A percentile compares a stretch with the other conserved stretches of the same genome.
These are phyloP conservation scores for Epinephelus moara DNA, from an alignment of 2,113 vertebrate genomes.

Conservation along the genomic window DNA sequence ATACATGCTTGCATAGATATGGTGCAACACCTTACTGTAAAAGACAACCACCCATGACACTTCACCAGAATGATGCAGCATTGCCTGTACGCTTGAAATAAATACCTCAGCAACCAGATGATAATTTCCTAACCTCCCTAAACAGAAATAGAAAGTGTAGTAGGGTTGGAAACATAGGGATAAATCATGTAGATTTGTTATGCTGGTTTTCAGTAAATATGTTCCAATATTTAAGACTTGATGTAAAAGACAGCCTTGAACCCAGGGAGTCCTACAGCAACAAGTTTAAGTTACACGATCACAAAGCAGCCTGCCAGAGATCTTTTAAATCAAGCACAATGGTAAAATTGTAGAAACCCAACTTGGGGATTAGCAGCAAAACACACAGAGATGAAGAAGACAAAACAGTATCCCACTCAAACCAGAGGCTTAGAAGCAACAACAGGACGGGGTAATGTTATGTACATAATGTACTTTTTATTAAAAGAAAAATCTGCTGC, in stretches of 20 bases:
- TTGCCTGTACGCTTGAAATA: not conserved
- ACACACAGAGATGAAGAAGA: not conserved
- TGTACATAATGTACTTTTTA: not conserved
- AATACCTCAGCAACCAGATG: not conserved
- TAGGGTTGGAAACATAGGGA: not conserved
- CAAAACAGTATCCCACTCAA: not conserved
- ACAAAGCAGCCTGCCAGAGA: not conserved
- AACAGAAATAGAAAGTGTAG: not conserved
- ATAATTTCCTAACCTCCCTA: too few relatives aligned
- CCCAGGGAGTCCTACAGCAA: not conserved
- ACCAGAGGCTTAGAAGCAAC: not conserved
- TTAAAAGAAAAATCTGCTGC: conserved; percentile 3
- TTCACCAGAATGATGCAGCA: not conserved
- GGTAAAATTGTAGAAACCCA: not conserved
- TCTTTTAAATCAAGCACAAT: not conserved
- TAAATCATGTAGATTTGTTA: not conserved
- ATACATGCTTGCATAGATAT: conserved; percentile 13
- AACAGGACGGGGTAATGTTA: not conserved
- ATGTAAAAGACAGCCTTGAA: not conserved
- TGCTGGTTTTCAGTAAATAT: not conserved
- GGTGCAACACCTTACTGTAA: conserved; percentile 1
- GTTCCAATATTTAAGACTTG: not conserved
- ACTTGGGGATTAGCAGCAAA: not conserved
- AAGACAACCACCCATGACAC: not conserved
- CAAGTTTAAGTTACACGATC: not conserved